Conservation (phyloP, 1,140 invertebrate genomes). For the Orius laevigatus region DNA sequence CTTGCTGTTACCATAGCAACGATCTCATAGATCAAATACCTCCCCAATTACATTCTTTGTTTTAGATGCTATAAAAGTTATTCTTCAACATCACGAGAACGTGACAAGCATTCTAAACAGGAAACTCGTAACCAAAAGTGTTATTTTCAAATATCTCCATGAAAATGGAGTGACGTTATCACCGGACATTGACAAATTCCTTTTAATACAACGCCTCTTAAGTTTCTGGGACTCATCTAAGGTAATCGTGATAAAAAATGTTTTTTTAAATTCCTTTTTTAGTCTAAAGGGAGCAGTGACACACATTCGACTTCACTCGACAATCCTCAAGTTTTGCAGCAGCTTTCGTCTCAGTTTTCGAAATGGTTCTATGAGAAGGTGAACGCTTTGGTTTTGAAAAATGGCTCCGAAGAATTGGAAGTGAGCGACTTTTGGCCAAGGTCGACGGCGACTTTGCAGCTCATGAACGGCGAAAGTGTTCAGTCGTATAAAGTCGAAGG, state of each 20-base stretch:
- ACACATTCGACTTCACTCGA: neutral
- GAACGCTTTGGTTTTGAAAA: constrained; percentile 28
- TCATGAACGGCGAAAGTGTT: constrained; percentile 20
- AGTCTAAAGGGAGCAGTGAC: too few species aligned
- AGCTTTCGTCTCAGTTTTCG: constrained; percentile 34
- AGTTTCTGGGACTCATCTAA: constrained; percentile 25
- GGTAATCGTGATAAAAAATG: too few species aligned
- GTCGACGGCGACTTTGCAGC: constrained; percentile 23
- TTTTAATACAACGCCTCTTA: constrained; percentile 27
- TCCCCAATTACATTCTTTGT: too few species aligned
- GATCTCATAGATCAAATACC: too few species aligned
- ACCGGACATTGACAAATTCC: constrained; percentile 29
- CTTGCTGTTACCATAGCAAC: too few species aligned
- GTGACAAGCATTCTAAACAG: constrained; percentile 27
- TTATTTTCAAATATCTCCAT: constrained; percentile 32
- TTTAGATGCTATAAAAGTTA: constrained; percentile 30
- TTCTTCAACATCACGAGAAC: constrained; percentile 28
- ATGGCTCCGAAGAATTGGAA: constrained; percentile 25
- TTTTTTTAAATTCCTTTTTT: too few species aligned
- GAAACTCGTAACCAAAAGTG: constrained; percentile 29
- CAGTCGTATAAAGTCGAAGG: constrained; percentile 21
- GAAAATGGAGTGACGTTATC: constrained; percentile 24
- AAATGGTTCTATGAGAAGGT: constrained; percentile 42
- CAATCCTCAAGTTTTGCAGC: constrained; percentile 23
- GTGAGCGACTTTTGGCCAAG: constrained; percentile 39